Conservation (phyloP, 2,113 vertebrate genomes). For the Rafetus swinhoei region DNA sequence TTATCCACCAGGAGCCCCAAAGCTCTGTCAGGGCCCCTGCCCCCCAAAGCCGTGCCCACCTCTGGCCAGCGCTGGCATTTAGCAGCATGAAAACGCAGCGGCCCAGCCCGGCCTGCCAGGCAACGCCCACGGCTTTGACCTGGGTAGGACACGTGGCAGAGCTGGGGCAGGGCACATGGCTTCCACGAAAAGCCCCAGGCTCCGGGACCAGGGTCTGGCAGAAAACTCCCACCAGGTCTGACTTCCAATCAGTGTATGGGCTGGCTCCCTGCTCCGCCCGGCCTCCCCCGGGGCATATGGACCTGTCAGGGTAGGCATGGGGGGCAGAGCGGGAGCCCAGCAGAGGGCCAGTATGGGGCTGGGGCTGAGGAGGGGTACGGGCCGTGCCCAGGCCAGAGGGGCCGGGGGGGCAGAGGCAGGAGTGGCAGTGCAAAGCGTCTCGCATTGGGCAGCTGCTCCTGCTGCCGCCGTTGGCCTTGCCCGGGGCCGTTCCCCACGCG, state of each 20-base stretch:
- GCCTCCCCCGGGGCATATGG: not conserved
- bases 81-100: too few species aligned
- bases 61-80: too few species aligned
- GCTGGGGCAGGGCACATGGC: too few species aligned
- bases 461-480: not conserved
- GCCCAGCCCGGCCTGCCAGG: too few species aligned
- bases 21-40: too few species aligned
- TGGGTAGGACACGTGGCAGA: too few species aligned
- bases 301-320: too few species aligned
- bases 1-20: too few species aligned
- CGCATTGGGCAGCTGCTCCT: not conserved
- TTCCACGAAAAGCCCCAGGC: not conserved
- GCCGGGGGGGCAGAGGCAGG: not conserved
- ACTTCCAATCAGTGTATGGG: not conserved
- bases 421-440: not conserved
- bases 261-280: not conserved
- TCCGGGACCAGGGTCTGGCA: not conserved
- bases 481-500: not conserved
- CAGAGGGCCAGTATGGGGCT: not conserved
- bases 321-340: not conserved
- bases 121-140: too few species aligned
- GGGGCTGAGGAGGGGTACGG: not conserved
- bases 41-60: too few species aligned
- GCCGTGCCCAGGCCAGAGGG: not conserved
- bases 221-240: not conserved